Conservation (phyloP, 1,140 invertebrate genomes). For the Eupristina koningsbergeri region DNA sequence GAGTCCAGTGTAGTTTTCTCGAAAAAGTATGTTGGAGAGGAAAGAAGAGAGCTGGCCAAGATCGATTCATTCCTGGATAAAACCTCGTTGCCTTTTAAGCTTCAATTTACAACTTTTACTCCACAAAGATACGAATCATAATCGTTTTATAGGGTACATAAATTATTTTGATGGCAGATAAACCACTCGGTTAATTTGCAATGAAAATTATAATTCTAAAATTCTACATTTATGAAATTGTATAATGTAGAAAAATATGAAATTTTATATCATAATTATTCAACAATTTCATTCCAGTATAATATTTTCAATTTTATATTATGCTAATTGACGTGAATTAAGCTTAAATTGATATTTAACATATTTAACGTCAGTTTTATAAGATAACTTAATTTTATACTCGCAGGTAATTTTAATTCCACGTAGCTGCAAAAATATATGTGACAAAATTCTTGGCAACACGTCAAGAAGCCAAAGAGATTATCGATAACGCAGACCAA, state of each 20-base stretch:
- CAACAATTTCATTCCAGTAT: neutral
- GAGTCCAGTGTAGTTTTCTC: constrained; percentile 31
- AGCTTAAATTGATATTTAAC: no score
- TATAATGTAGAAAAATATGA: no score
- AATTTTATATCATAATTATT: neutral
- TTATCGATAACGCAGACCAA: neutral
- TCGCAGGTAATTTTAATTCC: no score
- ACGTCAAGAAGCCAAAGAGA: neutral
- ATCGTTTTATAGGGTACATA: neutral
- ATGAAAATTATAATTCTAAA: neutral
- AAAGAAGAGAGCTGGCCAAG: constrained; percentile 9
- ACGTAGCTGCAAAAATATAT: neutral
- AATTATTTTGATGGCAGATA: neutral
- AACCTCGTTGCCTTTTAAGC: constrained; percentile 1
- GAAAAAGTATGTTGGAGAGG: constrained; percentile 35
- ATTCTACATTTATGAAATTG: neutral
- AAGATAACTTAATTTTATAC: no score
- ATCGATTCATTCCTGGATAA: constrained; percentile 15
- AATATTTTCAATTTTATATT: no score
- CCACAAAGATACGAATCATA: neutral
- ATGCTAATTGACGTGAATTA: no score
- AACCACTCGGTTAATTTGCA: neutral
- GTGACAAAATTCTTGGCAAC: neutral
- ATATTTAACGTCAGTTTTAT: no score
- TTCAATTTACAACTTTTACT: neutral